phyloP scores from a whole-genome alignment of 2,888 invertebrate species.

The Euzetes globulus region DNA sequence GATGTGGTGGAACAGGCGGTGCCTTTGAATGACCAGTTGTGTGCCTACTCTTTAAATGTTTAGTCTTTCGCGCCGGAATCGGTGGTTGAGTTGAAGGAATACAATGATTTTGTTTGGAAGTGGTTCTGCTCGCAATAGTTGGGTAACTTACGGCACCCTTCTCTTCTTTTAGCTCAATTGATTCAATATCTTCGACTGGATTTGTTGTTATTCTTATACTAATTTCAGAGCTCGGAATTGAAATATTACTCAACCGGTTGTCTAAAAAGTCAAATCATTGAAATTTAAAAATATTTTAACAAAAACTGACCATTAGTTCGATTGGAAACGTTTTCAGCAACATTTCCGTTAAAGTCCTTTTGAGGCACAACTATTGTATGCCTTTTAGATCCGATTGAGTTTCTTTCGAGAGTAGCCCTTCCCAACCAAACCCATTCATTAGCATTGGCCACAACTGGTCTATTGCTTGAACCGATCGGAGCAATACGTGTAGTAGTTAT shows the following conservation, averaged over 20 bases:
- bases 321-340: slow-evolving; percentile 3
- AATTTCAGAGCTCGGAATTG: slow-evolving; percentile 50
- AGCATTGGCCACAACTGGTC: slow-evolving; percentile 60
- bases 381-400: slow-evolving; percentile 47
- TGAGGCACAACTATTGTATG: slow-evolving; percentile 48
- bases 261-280: background rate
- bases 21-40: background rate
- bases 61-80: background rate
- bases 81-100: background rate
- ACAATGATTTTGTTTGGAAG: background rate
- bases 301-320: background rate
- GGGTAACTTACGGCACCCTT: background rate
- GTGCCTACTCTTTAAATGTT: background rate
- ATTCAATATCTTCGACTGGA: slow-evolving; percentile 36
- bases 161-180: background rate
- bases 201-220: slow-evolving; percentile 48
- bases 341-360: slow-evolving; percentile 49
- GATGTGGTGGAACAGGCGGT: slow-evolving; percentile 35
- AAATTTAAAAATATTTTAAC: background rate
- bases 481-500: slow-evolving; percentile 11
- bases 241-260: slow-evolving; percentile 52
- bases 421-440: slow-evolving; percentile 86
- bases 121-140: background rate
- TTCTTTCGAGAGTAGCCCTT: slow-evolving; percentile 59
- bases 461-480: slow-evolving; percentile 28